Evolutionary conservation across 2,797 vertebrate genomes (phyloP), one percentile per base, ranked within the genome.

Genomic region (Sternarchorhynchus goeldii): DNA sequence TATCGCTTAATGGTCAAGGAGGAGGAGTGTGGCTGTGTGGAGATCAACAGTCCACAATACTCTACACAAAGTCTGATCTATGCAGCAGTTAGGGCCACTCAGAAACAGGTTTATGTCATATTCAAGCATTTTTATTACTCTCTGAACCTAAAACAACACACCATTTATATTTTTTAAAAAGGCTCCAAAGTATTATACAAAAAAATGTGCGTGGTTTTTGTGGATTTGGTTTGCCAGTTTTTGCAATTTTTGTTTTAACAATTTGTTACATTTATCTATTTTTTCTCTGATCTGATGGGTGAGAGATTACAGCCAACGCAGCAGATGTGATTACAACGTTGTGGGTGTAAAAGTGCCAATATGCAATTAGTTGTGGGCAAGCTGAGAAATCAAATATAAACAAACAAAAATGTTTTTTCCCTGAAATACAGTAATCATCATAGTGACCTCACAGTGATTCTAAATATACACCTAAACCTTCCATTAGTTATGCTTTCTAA

Each of bases 301-400:
- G 59, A 64, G 65, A 75, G 73, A 65, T 45, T 56, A 21, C 65
- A 75, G 72, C 78, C 73, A 80, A 50, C 60, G 71, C 36, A 70
- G 80, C 76, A 76, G 70, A 79, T 82, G 80, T 76, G 36, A 71
- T 80, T 75, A 32, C 34, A 70, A 12, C 25, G 1, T 36, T 32
- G 82, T 81, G 75, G 80, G 72, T 7, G 73, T 82, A 45, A 76
- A 68, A 77, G 60, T 81, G 78, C 65, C 76, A 73, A 66, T 72
- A 65, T 73, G 65, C 74, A 70, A 77, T 75, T 72, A 73, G 10
- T 53, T 76, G 29, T 66, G 66, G 79, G 60, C 59, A 76, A 72
- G 59, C 73, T 80, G 78, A 70, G 32, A 81, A 70, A 50, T 58
- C 59, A 29, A 72, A 55, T 59, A 39, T 50, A 76, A 81, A 81